Conservation (phyloP, 2,888 invertebrate genomes). For the Sesia bembeciformis region DNA sequence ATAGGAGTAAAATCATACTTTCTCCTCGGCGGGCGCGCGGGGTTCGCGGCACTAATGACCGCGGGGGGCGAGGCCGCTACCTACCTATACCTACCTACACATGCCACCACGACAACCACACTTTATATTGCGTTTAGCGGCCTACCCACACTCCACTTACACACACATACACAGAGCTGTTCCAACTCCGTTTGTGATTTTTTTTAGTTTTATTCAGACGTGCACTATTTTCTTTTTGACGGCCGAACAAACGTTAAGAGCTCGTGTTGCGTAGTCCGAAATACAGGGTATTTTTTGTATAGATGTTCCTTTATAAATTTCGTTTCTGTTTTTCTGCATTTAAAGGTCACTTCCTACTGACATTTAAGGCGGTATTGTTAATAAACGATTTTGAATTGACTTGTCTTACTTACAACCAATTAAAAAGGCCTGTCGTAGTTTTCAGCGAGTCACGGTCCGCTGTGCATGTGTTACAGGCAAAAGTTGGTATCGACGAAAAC, state of each 20-base stretch:
- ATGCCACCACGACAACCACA: slow-evolving; percentile 59
- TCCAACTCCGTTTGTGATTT: slow-evolving; percentile 23
- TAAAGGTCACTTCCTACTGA: too few relatives aligned
- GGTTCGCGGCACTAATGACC: slow-evolving; percentile 68
- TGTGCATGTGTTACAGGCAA: slow-evolving; percentile 48
- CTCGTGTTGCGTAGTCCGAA: not conserved
- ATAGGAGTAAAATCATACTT: slow-evolving; percentile 75
- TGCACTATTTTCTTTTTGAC: slow-evolving; percentile 66
- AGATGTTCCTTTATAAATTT: not conserved
- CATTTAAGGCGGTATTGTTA: not conserved
- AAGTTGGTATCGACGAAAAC: slow-evolving; percentile 28
- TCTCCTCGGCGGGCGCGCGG: slow-evolving; percentile 60
- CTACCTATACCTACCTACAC: slow-evolving; percentile 56
- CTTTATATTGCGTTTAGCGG: slow-evolving; percentile 73
- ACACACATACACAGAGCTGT: slow-evolving; percentile 31
- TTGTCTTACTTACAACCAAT: slow-evolving; percentile 53
- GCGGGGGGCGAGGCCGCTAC: slow-evolving; percentile 63
- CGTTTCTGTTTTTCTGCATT: not conserved
- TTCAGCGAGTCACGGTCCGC: slow-evolving; percentile 49
- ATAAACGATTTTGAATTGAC: slow-evolving; percentile 28
- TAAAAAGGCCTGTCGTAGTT: slow-evolving; percentile 52
- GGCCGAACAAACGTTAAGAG: slow-evolving; percentile 11
- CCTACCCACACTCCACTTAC: slow-evolving; percentile 56
- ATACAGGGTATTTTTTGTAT: not conserved
- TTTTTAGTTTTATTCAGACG: slow-evolving; percentile 61